Evolutionary conservation across 1,140 invertebrate genomes (phyloP).

Genomic region (Drosophila athabasca): DNA sequence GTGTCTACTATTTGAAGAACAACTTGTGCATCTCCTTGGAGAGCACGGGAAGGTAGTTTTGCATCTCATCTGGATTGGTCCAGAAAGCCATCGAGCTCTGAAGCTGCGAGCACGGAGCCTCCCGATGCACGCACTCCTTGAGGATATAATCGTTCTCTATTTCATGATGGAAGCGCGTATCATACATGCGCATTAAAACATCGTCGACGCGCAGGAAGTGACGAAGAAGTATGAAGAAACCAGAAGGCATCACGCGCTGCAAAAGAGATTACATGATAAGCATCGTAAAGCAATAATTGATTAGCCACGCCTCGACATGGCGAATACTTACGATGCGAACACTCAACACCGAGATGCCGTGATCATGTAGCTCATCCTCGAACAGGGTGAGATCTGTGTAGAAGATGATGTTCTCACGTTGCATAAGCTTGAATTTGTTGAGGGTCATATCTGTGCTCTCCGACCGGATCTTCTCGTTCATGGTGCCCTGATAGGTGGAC

Average conservation of each 20-base stretch:
- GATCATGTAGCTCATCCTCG: constrained; percentile 99
- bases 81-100: constrained; percentile 84
- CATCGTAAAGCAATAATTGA: no score
- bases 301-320: neutral
- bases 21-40: constrained; percentile 84
- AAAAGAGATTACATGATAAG: constrained; percentile 52
- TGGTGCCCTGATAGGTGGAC: constrained; percentile 95
- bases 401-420: constrained; percentile 96
- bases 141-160: constrained; percentile 89
- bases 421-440: constrained; percentile 95
- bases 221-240: constrained; percentile 95
- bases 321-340: constrained; percentile 95
- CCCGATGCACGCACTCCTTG: constrained; percentile 90
- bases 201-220: constrained; percentile 97
- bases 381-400: constrained; percentile 97
- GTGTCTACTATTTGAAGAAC: constrained; percentile 66
- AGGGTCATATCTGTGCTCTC: constrained; percentile 90
- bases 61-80: constrained; percentile 85
- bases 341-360: constrained; percentile 94
- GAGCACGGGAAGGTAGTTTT: constrained; percentile 85
- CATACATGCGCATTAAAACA: constrained; percentile 94
- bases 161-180: constrained; percentile 96
- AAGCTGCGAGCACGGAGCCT: constrained; percentile 85
- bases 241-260: constrained; percentile 97
- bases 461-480: constrained; percentile 86